Conservation (phyloP, 1,140 invertebrate species). For the Macrobrachium nipponense region DNA sequence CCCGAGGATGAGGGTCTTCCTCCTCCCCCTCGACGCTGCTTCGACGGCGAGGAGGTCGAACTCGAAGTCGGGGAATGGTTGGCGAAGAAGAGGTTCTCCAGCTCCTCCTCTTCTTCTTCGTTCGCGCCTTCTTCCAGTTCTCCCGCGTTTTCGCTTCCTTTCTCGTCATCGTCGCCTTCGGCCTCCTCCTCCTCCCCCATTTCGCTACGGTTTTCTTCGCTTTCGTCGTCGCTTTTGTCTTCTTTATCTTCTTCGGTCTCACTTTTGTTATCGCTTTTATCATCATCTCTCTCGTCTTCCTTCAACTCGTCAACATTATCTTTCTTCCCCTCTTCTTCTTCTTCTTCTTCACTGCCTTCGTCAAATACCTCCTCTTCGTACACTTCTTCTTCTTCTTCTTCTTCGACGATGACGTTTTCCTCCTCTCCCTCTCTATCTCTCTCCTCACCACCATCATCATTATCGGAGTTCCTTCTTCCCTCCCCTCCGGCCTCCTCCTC, state of each 20-base stretch:
- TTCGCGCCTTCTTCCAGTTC: too few species aligned
- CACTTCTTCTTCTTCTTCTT: background rate
- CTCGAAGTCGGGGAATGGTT: background rate
- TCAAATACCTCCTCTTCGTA: background rate
- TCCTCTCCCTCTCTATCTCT: background rate
- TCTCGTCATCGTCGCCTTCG: too few species aligned
- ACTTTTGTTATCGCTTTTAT: background rate
- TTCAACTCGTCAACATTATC: background rate
- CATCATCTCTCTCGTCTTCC: background rate
- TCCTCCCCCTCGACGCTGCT: too few species aligned
- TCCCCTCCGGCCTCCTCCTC: background rate
- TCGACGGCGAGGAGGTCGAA: background rate
- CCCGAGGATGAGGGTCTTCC: too few species aligned
- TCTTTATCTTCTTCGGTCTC: background rate
- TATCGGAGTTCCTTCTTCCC: background rate
- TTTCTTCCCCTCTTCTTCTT: background rate
- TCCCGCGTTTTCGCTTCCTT: too few species aligned
- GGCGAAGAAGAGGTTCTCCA: background rate
- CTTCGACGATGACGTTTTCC: too few species aligned
- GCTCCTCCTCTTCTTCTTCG: background rate
- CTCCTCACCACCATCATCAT: background rate
- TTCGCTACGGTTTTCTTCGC: background rate
- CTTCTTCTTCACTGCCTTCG: background rate
- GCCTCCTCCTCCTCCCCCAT: too few species aligned
- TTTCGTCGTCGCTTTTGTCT: background rate